Evolutionary conservation across 1,140 invertebrate genomes (phyloP), one percentile per base, ranked within the genome.

Genomic region (Medauroidea extradentata): DNA sequence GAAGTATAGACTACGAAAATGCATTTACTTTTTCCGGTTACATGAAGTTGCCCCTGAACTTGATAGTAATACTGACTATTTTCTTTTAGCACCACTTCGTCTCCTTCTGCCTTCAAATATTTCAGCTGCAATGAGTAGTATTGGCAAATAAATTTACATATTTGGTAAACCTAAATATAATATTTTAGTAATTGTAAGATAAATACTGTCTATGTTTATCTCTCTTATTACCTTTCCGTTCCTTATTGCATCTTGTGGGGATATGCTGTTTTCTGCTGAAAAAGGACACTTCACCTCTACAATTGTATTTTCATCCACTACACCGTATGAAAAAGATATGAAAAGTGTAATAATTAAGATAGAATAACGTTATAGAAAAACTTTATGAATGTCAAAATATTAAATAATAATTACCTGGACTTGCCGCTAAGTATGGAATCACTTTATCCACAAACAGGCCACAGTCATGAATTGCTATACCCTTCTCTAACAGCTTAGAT

Each of bases 241-340:
- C 9, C 9, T 21, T 19, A 46, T 25, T 21, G 44, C 44, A 25
- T 46, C 44, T 25, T 46, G 4, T 19, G 44, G 44, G 13, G 18
- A 21, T 19, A 21, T 7, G 13, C 18, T 21, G 44, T 13, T 25
- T 25, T 46, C 44, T 46, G 50, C 50, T 5, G 50, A 52, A 16
- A 29, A 5, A 18, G 50, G 50, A 27, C 50, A 52, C 50, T 52
- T 52, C 16, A 52, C 16, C 25, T 52, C 50, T 24, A 52, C 27
- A 16, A 52, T 23, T 5, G 18, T 27, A 7, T 44, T 8, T 5
- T 52, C 27, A 23, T 27, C 50, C 4, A 52, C 25, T 5, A 46
- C 18, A 9, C 50, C 50, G 16, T 52, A 4, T 29, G 27, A n/a
- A 25, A 21, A 5, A 46, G 44, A 25, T 21, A 19, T 25, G 24